Percentiles rank a stretch among this genome's conserved stretches.
Evolutionary conservation across 2,113 vertebrate species (phyloP).

Genomic region (Ranitomeya imitator): DNA sequence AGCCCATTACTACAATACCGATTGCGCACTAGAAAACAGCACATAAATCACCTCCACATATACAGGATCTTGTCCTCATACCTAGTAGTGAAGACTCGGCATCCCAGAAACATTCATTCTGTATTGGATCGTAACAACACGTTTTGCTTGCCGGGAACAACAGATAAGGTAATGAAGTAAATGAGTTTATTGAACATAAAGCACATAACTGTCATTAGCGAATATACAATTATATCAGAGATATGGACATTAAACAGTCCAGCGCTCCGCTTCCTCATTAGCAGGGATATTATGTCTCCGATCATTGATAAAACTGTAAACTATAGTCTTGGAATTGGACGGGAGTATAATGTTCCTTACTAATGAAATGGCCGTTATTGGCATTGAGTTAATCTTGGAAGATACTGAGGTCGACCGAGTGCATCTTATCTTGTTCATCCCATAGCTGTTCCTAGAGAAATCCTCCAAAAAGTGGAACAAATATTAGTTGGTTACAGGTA

Average conservation of each 20-base stretch:
- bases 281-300: neutral
- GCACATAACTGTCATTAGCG: neutral
- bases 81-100: neutral
- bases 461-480: no score
- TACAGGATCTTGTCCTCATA: neutral
- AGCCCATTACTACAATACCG: neutral
- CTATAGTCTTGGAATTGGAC: neutral
- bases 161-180: slow-evolving; percentile 26
- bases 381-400: slow-evolving; percentile 10
- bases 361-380: slow-evolving; percentile 2
- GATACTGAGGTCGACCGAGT: neutral
- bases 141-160: neutral
- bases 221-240: slow-evolving; percentile 13
- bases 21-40: neutral
- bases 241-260: slow-evolving; percentile 30
- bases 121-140: slow-evolving; percentile 26
- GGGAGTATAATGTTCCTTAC: neutral
- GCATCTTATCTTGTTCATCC: no score
- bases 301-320: slow-evolving; percentile 15
- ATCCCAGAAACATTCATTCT: neutral
- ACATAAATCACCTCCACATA: neutral
- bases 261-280: slow-evolving; percentile 28
- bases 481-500: no score
- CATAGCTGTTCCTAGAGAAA: no score
- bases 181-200: slow-evolving; percentile 46